A percentile compares a stretch with the other conserved stretches of the same genome.
Conservation (phyloP, 35 echinoderm and acorn worm genomes). For the Lytechinus pictus region DNA sequence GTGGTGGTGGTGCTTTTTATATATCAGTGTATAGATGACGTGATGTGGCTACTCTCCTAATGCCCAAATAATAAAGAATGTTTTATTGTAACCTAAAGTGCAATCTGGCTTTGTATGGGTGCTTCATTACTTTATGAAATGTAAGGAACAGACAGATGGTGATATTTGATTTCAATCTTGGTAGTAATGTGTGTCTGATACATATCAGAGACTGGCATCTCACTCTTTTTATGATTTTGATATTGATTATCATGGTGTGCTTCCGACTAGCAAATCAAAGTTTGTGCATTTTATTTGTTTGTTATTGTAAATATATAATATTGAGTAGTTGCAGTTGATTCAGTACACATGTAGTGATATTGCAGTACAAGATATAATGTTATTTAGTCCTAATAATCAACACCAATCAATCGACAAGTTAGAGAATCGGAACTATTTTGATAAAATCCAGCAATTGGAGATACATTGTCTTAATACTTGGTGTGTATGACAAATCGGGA, state of each 20-base stretch:
- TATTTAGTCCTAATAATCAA: neutral
- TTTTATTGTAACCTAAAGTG: slow-evolving; percentile 20
- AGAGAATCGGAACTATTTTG: neutral
- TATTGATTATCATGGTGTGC: neutral
- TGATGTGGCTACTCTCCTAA: neutral
- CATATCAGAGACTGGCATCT: slow-evolving; percentile 1
- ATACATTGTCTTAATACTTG: neutral
- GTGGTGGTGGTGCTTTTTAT: slow-evolving; percentile 9
- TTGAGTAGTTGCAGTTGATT: neutral
- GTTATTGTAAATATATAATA: neutral
- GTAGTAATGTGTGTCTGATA: neutral
- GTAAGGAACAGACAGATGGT: neutral
- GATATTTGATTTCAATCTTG: neutral
- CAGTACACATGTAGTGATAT: neutral
- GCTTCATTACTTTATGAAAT: neutral
- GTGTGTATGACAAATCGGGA: neutral
- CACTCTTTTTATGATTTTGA: neutral
- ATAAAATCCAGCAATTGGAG: neutral
- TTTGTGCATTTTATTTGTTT: neutral
- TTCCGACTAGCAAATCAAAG: neutral
- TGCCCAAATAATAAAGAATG: neutral
- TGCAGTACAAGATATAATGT: neutral
- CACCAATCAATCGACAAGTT: neutral
- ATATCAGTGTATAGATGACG: neutral
- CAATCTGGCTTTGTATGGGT: slow-evolving; percentile 1